Conservation (phyloP, 2,797 vertebrate species). For the Botia almorhae region DNA sequence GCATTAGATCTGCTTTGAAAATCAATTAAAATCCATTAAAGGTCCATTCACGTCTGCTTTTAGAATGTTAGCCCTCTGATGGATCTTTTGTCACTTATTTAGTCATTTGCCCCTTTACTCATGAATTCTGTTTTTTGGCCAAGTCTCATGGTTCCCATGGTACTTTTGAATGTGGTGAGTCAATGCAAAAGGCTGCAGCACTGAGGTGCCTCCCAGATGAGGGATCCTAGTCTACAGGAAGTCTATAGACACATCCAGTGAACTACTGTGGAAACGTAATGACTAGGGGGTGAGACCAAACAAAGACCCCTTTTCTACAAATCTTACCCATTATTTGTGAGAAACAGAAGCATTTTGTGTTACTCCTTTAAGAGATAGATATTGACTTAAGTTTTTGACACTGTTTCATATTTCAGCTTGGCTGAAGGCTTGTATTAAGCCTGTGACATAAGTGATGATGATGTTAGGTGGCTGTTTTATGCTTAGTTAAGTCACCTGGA, state of each 20-base stretch:
- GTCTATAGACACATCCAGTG: not conserved
- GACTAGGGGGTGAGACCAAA: not conserved
- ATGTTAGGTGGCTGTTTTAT: not conserved
- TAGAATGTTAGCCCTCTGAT: not conserved
- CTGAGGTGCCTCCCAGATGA: not conserved
- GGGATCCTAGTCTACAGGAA: conserved; percentile 12
- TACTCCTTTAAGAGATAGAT: not conserved
- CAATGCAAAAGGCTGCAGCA: not conserved
- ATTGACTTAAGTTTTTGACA: not conserved
- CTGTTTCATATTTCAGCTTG: not conserved
- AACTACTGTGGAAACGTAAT: not conserved
- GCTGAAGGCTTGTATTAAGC: not conserved
- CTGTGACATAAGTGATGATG: conserved; percentile 4
- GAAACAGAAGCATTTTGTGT: not conserved
- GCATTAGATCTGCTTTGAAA: no score
- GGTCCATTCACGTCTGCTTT: not conserved
- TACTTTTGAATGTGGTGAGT: conserved; percentile 25
- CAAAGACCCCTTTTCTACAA: not conserved
- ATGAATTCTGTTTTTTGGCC: conserved; percentile 11
- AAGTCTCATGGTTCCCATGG: conserved; percentile 44
- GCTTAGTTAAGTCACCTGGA: not conserved
- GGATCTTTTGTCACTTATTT: conserved; percentile 5
- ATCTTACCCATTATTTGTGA: not conserved
- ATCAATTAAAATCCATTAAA: not conserved
- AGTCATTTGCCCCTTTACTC: conserved; percentile 13